Percentiles rank a stretch among this genome's conserved stretches.
Evolutionary conservation across 2,888 invertebrate species (phyloP).

Genomic region (Leptinotarsa peninsularis): DNA sequence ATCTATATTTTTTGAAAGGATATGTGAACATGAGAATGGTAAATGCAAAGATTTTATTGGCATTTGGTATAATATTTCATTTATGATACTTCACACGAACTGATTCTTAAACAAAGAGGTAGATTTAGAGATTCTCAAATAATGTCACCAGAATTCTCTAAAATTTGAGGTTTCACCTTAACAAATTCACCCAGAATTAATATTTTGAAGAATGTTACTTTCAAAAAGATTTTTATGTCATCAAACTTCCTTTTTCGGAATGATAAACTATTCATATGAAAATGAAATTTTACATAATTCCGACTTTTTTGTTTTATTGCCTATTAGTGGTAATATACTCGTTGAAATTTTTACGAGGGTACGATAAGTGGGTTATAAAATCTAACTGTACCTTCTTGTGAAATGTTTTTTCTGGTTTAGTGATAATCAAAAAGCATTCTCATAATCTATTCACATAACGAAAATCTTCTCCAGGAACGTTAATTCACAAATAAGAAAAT

Average conservation of each 20-base stretch:
- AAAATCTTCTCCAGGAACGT: conserved; percentile 24
- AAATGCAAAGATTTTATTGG: too few species aligned
- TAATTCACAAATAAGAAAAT: conserved; percentile 50
- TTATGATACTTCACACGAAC: too few species aligned
- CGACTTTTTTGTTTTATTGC: conserved; percentile 12
- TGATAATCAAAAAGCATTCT: conserved; percentile 23
- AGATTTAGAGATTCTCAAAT: too few species aligned
- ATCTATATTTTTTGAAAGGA: too few species aligned
- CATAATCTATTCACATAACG: conserved; percentile 32
- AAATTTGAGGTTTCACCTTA: too few species aligned
- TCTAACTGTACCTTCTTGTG: conserved; percentile 17
- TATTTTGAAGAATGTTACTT: neutral
- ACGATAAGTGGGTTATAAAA: conserved; percentile 24
- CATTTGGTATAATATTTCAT: too few species aligned
- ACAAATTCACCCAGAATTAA: too few species aligned
- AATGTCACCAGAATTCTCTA: too few species aligned
- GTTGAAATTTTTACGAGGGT: conserved; percentile 22
- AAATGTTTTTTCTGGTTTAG: conserved; percentile 15
- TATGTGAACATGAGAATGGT: too few species aligned
- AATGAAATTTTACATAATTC: neutral
- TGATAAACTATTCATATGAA: neutral
- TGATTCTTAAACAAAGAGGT: too few species aligned
- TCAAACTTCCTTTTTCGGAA: neutral
- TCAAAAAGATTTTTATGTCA: neutral
- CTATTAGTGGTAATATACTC: conserved; percentile 5